Evolutionary conservation across 2,113 vertebrate species (phyloP).

Genomic region (Psilopogon haemacephalus): DNA sequence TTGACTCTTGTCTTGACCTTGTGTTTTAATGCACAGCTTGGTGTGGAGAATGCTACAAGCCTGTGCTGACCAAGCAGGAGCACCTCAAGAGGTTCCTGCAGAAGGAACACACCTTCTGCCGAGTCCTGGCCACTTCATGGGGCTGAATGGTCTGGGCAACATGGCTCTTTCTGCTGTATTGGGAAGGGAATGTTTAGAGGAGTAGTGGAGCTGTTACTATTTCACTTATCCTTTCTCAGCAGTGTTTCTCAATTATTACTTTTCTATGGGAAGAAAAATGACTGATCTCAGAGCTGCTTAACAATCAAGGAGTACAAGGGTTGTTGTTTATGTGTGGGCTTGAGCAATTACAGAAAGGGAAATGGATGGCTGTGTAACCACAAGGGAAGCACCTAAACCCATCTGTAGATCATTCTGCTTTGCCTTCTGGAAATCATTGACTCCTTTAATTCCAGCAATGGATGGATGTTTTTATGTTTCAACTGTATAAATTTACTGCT

Average conservation of each 20-base stretch:
- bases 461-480: neutral
- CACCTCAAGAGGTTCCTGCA: neutral
- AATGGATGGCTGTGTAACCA: neutral
- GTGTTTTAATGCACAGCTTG: neutral
- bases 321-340: neutral
- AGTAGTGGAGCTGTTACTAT: neutral
- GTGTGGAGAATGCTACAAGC: neutral
- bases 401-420: neutral
- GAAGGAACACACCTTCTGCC: rapidly evolving
- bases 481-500: neutral
- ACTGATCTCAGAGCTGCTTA: neutral
- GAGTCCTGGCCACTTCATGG: too few relatives aligned
- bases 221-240: neutral
- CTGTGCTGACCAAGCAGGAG: neutral
- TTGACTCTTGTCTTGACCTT: neutral
- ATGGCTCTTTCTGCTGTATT: neutral
- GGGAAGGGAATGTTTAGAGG: neutral
- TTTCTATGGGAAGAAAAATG: neutral
- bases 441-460: neutral
- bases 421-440: neutral
- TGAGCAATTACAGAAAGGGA: neutral
- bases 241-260: neutral
- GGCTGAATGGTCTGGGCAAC: rapidly evolving
- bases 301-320: neutral
- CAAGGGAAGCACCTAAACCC: neutral